A percentile compares a stretch with the other conserved stretches of the same genome.
Evolutionary conservation across 1,140 invertebrate species (phyloP).

Genomic region (Cyclargus thomasi): DNA sequence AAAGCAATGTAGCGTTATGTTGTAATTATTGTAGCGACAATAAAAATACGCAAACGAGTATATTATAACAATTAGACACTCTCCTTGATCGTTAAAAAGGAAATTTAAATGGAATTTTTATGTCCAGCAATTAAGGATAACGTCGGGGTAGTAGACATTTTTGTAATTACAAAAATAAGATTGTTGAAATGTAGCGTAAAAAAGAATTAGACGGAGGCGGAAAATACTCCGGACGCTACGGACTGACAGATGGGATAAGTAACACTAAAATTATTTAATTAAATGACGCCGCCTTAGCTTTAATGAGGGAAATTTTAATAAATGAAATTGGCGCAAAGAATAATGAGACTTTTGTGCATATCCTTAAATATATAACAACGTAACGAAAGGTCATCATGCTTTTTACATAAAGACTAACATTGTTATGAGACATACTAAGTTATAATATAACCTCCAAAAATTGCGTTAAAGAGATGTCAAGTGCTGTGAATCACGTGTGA

Average conservation of each 20-base stretch:
- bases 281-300: background rate
- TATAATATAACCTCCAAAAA: background rate
- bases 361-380: too few relatives aligned
- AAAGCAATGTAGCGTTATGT: slow-evolving; percentile 64
- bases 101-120: slow-evolving; percentile 76
- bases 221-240: slow-evolving; percentile 58
- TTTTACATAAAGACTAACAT: too few relatives aligned
- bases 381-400: too few relatives aligned
- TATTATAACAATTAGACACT: slow-evolving; percentile 75
- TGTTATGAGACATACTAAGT: too few relatives aligned
- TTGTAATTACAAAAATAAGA: slow-evolving; percentile 76
- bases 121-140: slow-evolving; percentile 75
- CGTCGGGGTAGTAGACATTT: slow-evolving; percentile 73
- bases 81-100: slow-evolving; percentile 72
- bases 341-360: background rate
- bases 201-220: slow-evolving; percentile 69
- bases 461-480: background rate
- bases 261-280: slow-evolving; percentile 20
- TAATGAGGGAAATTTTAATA: slow-evolving; percentile 1
- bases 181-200: slow-evolving; percentile 75
- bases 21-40: slow-evolving; percentile 73
- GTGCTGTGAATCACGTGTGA: slow-evolving; percentile 17
- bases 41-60: slow-evolving; percentile 75
- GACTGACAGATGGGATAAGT: slow-evolving; percentile 52
- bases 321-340: background rate